Evolutionary conservation across 2,888 invertebrate species (phyloP).

Genomic region (Drosophila rellima): DNA sequence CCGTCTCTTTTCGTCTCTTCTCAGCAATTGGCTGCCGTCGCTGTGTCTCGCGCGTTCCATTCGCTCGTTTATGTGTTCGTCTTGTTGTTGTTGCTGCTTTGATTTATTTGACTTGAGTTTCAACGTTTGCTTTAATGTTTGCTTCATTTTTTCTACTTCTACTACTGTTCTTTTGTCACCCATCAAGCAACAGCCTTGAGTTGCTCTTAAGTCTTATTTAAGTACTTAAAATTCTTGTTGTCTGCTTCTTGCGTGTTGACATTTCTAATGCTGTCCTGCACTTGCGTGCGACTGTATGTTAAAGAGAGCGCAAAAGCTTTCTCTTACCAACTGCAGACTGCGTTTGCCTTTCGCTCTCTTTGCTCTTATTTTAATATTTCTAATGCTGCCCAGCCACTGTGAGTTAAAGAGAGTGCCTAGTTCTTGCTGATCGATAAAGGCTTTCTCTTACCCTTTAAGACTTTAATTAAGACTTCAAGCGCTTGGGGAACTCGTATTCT

Average conservation of each 20-base stretch:
- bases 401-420: not conserved
- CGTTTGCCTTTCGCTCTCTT: not conserved
- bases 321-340: not conserved
- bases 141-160: not conserved
- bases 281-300: not conserved
- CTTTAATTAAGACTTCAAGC: not conserved
- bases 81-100: conserved; percentile 21
- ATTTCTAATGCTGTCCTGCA: conserved; percentile 6
- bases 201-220: conserved; percentile 5
- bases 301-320: conserved; percentile 4
- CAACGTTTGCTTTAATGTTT: conserved; percentile 38
- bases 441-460: conserved; percentile 1
- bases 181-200: conserved; percentile 7
- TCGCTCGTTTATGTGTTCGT: conserved; percentile 7
- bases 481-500: conserved; percentile 12
- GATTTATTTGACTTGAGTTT: conserved; percentile 56
- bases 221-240: conserved; percentile 2
- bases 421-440: not conserved
- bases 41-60: conserved; percentile 23
- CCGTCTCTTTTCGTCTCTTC: conserved; percentile 48
- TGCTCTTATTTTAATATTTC: not conserved
- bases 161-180: conserved; percentile 7
- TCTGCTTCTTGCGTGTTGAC: conserved; percentile 2
- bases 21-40: conserved; percentile 27
- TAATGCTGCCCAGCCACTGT: not conserved